phyloP scores from a whole-genome alignment of 30 jellyfish, hydroid and myxozoan genomes.

The Calvadosia cruxmelitensis region DNA sequence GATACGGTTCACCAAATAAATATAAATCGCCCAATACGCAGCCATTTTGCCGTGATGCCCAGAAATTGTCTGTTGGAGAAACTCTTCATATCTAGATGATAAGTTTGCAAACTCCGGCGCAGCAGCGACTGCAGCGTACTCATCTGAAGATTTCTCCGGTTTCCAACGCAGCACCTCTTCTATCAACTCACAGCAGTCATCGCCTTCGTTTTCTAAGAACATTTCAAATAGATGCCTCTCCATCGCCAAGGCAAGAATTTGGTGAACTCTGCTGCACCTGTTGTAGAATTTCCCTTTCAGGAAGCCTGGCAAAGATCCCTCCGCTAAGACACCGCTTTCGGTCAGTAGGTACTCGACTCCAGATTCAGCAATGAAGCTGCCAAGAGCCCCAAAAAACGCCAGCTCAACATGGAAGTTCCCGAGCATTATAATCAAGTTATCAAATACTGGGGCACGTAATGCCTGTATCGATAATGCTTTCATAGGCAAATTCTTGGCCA shows the following conservation, averaged over 20 bases:
- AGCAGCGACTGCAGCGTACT: too few relatives aligned
- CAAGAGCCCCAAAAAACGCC: constrained; percentile 15
- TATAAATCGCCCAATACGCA: neutral
- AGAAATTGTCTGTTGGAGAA: neutral
- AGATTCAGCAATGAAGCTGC: constrained; percentile 10
- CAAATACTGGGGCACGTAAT: constrained; percentile 20
- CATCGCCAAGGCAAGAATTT: constrained; percentile 2
- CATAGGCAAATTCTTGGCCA: neutral
- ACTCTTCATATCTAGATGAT: neutral
- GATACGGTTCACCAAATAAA: neutral
- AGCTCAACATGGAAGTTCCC: constrained; percentile 25
- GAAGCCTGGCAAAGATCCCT: constrained; percentile 13
- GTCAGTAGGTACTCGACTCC: constrained; percentile 18
- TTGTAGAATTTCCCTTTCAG: constrained; percentile 17
- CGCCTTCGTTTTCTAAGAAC: neutral
- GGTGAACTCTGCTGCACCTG: constrained; percentile 16
- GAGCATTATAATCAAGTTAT: constrained; percentile 26
- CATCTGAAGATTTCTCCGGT: neutral
- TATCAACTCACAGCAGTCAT: neutral
- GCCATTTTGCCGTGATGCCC: neutral
- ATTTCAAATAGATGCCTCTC: neutral
- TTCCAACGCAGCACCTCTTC: neutral
- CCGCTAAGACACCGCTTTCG: constrained; percentile 14
- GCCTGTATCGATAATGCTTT: constrained; percentile 17
- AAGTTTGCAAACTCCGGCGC: neutral